Conservation (phyloP, 2,113 vertebrate species). For the Myotis brandtii region DNA sequence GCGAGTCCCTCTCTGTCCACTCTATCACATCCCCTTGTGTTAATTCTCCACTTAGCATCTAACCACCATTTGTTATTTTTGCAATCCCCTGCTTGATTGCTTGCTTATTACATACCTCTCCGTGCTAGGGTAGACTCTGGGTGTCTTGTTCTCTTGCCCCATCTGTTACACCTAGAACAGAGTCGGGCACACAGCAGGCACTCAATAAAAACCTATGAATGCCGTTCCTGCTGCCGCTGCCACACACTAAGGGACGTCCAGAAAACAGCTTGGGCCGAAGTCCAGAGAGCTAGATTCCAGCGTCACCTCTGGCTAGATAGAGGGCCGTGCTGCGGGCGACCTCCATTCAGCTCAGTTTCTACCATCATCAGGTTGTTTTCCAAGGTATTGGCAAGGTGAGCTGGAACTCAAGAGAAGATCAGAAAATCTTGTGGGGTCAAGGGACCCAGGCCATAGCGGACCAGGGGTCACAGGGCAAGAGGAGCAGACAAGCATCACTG, state of each 20-base stretch:
- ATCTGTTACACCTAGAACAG: background rate
- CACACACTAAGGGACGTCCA: background rate
- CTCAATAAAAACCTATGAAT: background rate
- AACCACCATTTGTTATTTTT: background rate
- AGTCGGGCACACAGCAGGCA: background rate
- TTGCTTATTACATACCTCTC: background rate
- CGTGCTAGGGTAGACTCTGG: background rate
- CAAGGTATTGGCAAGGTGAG: background rate
- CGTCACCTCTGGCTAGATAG: background rate
- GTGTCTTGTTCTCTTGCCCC: background rate
- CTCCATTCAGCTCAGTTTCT: background rate
- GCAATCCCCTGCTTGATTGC: background rate
- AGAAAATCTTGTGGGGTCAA: background rate
- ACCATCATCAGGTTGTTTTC: background rate
- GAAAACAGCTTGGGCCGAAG: background rate
- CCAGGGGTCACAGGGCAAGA: background rate
- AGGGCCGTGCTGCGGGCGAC: fast-evolving
- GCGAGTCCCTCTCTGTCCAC: background rate
- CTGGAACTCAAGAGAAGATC: background rate
- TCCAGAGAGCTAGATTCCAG: background rate
- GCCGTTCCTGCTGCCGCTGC: background rate
- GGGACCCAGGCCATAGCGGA: background rate
- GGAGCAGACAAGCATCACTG: background rate
- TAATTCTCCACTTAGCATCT: background rate
- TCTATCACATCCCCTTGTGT: background rate